Percentiles rank a stretch among this genome's conserved stretches.
Conservation (phyloP, 2,797 vertebrate genomes). For the Orientallactaga sibirica region DNA sequence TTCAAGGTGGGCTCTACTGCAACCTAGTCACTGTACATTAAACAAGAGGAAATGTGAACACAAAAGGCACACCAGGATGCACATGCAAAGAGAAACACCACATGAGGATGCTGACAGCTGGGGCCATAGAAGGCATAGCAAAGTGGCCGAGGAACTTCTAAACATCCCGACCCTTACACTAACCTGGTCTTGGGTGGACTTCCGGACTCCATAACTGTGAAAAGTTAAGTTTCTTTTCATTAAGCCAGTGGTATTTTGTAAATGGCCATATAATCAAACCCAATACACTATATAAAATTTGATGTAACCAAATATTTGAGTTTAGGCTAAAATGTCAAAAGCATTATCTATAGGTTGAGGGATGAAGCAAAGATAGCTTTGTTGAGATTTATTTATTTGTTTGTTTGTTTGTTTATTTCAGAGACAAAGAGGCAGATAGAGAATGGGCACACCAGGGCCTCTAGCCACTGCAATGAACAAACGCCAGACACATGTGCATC, state of each 20-base stretch:
- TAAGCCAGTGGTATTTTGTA: background rate
- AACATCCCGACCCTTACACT: background rate
- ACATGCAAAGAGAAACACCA: background rate
- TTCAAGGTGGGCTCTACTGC: background rate
- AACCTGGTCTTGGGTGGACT: background rate
- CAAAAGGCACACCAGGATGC: background rate
- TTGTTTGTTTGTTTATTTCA: too few relatives aligned
- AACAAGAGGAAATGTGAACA: background rate
- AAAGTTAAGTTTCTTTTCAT: background rate
- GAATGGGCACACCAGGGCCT: too few relatives aligned
- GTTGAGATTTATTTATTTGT: too few relatives aligned
- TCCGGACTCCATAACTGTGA: background rate
- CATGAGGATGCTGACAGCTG: background rate
- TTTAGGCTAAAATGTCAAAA: slow-evolving; percentile 16
- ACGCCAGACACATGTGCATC: too few relatives aligned
- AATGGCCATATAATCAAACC: background rate
- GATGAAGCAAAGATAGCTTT: background rate
- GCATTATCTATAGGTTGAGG: background rate
- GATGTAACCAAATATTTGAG: background rate
- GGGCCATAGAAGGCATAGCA: background rate
- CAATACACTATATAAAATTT: background rate
- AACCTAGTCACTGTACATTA: background rate
- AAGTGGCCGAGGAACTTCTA: background rate
- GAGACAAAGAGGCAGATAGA: too few relatives aligned
- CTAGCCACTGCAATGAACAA: too few relatives aligned